Base-by-base conservation (phyloP, 2,113 vertebrate species). In the Microtus oregoni region DNA sequence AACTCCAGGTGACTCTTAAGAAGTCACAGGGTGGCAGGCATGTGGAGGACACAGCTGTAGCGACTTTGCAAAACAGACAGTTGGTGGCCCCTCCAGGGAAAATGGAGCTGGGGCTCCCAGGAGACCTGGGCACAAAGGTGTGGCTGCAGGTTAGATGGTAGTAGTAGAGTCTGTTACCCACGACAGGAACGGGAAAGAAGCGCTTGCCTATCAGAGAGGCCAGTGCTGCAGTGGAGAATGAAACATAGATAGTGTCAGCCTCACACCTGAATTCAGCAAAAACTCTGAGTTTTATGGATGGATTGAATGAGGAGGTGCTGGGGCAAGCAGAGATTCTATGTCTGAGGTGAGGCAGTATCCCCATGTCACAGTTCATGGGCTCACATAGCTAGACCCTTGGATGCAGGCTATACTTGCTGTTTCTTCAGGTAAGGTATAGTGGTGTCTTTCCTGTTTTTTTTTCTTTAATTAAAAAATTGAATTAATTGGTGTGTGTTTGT, bases 251-350 rank as follows among this genome's bases (percentile, higher is more conserved):
- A 65, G 8, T 5, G 14, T 61, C 10, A 44, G 8, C 44, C 55
- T 89, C 30, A 9, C 2, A 30, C 19, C 65, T 67, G 7, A 20
- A 73, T 55, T 86, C 72, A 52, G 50, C 13, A 65, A 14, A n/a
- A 77, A 44, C 24, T 35, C 15, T 61, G 52, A 20, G 7, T 7
- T 61, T 12, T 58, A 6, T 38, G 75, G 30, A 38, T 38, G 24
- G 9, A 22, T 35, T 3, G 0, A 7, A 0, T 9, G 47, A 24
- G 22, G 19, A 28, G 6, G 89, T 17, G 0, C 24, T 0, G 1
- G 14, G 67, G 30, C 35, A 67, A 19, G 20, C 0, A 0, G 86
- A 47, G 28, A 11, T 0, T 8, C 9, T 14, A 0, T 35, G 55
- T 7, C 13, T 7, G 26, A 3, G n/a, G 13, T 5, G 24, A 32